These are phyloP conservation scores for Latrodectus hesperus DNA, from an alignment of 2,888 invertebrate genomes.

Conservation along the genomic window DNA sequence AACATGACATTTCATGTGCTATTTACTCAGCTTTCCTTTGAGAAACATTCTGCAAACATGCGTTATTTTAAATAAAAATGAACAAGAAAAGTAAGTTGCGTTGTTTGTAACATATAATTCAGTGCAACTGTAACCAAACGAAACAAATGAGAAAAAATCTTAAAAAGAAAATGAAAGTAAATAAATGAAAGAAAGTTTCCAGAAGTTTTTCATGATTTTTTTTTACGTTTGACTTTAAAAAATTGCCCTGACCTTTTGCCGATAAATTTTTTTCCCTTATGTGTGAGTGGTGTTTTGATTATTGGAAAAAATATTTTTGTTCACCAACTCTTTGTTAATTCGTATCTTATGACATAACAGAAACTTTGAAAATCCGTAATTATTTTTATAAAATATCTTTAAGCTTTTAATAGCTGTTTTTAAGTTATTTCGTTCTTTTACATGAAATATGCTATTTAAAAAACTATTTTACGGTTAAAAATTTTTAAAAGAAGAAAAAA, in stretches of 20 bases:
- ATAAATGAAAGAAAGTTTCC: neutral
- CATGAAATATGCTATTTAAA: too few relatives aligned
- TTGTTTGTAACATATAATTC: too few relatives aligned
- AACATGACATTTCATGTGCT: too few relatives aligned
- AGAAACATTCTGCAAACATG: too few relatives aligned
- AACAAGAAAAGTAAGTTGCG: too few relatives aligned
- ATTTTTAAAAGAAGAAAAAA: too few relatives aligned
- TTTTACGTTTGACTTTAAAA: conserved; percentile 17
- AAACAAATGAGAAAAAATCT: neutral
- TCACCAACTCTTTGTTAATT: conserved; percentile 31
- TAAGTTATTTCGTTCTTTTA: too few relatives aligned
- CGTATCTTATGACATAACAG: conserved; percentile 38
- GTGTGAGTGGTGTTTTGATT: conserved; percentile 24
- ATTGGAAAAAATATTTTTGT: conserved; percentile 59
- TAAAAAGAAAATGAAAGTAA: neutral
- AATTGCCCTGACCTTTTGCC: conserved; percentile 34
- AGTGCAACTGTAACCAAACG: too few relatives aligned
- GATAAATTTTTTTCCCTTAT: conserved; percentile 22
- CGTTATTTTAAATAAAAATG: too few relatives aligned
- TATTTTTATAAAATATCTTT: neutral
- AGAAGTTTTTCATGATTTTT: neutral
- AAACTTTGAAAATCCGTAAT: neutral
- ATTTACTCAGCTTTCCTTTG: too few relatives aligned
- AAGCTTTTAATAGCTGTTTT: too few relatives aligned
- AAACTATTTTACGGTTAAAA: too few relatives aligned